Evolutionary conservation across 2,797 vertebrate species (phyloP).

Genomic region (Perodicticus potto): DNA sequence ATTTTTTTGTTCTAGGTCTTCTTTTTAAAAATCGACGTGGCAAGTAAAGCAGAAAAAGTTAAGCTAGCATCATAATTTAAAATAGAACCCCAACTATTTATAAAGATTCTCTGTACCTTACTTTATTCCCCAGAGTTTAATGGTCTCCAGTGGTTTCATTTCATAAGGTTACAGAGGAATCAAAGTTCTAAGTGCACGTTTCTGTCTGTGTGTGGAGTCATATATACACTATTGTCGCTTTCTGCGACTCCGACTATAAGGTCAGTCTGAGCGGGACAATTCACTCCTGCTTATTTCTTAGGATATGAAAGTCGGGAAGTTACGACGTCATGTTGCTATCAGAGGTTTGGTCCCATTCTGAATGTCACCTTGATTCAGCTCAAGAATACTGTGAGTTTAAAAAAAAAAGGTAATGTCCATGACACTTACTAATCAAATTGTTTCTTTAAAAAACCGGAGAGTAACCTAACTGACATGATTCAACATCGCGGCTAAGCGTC

Average conservation of each 20-base stretch:
- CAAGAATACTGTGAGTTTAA: not conserved
- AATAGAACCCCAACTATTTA: slow-evolving; percentile 50
- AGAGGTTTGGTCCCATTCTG: not conserved
- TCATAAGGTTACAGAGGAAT: slow-evolving; percentile 39
- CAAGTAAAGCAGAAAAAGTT: slow-evolving; percentile 29
- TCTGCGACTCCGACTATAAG: not conserved
- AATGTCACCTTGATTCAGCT: not conserved
- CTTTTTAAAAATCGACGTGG: slow-evolving; percentile 29
- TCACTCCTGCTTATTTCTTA: not conserved
- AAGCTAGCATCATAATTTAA: slow-evolving; percentile 32
- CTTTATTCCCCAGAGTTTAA: slow-evolving; percentile 34
- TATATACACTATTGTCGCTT: fast-evolving
- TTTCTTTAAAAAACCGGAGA: not conserved
- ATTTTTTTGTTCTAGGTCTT: slow-evolving; percentile 54
- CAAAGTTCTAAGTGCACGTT: slow-evolving; percentile 13
- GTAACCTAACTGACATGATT: not conserved
- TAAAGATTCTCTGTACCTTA: slow-evolving; percentile 22
- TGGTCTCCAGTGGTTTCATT: not conserved
- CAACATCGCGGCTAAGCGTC: not conserved
- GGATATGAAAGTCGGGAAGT: not conserved
- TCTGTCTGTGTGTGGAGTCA: not conserved
- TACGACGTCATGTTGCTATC: not conserved
- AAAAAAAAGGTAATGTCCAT: not conserved
- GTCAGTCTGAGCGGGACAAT: not conserved
- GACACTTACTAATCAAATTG: not conserved